phyloP scores from a whole-genome alignment of 2,797 vertebrate species.

The Octomys mimax region DNA sequence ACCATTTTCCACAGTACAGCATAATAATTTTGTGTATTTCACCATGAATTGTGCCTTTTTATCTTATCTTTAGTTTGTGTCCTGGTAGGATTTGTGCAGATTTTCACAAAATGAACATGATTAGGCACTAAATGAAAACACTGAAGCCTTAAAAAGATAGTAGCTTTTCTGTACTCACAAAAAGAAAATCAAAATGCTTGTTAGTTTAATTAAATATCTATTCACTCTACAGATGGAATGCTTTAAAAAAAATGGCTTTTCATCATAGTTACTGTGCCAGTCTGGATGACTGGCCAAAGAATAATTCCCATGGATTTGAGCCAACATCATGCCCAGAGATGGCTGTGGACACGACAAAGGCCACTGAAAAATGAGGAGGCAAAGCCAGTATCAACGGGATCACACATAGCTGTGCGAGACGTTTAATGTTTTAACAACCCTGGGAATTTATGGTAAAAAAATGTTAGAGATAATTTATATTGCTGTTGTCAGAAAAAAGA shows the following conservation, averaged over 20 bases:
- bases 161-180: not conserved
- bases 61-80: not conserved
- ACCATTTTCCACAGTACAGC: not conserved
- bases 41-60: not conserved
- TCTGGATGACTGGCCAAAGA: not conserved
- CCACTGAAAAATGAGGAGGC: not conserved
- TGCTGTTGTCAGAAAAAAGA: not conserved
- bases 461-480: not conserved
- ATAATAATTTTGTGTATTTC: not conserved
- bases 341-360: not conserved
- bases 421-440: not conserved
- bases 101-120: not conserved
- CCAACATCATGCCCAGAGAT: not conserved
- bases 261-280: not conserved
- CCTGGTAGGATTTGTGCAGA: not conserved
- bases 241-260: not conserved
- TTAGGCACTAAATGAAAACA: not conserved
- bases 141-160: not conserved
- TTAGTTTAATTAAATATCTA: not conserved
- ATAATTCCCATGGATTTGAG: not conserved
- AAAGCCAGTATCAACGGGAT: rapidly evolving
- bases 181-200: not conserved
- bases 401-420: not conserved
- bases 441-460: not conserved
- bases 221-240: not conserved